Conservation (phyloP, 2,113 vertebrate genomes). For the Desmodus rotundus region DNA sequence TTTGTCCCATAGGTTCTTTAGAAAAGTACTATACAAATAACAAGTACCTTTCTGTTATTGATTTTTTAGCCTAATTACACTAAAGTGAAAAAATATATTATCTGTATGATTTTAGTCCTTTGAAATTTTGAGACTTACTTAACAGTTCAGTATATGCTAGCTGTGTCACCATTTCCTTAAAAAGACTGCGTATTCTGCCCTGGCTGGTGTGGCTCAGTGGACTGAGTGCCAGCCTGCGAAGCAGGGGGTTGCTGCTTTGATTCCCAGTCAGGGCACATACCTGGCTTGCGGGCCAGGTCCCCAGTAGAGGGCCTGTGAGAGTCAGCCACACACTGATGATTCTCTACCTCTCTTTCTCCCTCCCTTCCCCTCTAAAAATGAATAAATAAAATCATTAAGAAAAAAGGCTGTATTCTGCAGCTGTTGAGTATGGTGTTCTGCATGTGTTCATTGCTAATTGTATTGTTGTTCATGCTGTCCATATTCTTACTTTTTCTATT, state of each 20-base stretch:
- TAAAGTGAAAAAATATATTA: background rate
- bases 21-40: background rate
- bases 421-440: background rate
- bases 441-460: background rate
- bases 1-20: background rate
- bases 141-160: background rate
- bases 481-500: background rate
- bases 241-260: too few relatives aligned
- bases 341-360: too few relatives aligned
- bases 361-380: too few relatives aligned
- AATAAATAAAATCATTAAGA: too few relatives aligned
- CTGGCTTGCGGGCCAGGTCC: too few relatives aligned
- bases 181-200: background rate
- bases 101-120: background rate
- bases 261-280: too few relatives aligned
- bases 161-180: background rate
- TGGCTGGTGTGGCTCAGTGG: too few relatives aligned
- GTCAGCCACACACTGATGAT: too few relatives aligned
- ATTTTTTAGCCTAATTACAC: background rate
- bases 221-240: too few relatives aligned
- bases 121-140: background rate
- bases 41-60: background rate
- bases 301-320: too few relatives aligned
- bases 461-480: background rate
- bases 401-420: background rate